Conservation (phyloP, 2,888 invertebrate genomes). For the Heliconius erato region DNA sequence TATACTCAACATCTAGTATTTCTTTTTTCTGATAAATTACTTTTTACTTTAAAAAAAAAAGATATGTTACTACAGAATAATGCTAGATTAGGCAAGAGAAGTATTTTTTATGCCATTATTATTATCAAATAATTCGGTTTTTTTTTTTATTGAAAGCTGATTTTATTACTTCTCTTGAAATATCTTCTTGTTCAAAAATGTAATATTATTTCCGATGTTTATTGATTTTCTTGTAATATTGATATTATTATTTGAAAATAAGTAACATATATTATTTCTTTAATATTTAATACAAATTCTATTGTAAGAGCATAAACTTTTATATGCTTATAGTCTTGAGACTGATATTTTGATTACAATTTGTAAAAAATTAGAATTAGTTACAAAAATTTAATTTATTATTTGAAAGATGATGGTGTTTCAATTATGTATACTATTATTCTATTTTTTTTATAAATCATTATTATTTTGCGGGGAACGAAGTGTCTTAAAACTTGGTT, state of each 20-base stretch:
- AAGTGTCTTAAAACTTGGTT: neutral
- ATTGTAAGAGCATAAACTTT: neutral
- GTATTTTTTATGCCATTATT: neutral
- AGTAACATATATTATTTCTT: too few relatives aligned
- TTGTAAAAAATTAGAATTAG: neutral
- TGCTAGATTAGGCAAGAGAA: neutral
- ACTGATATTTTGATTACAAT: constrained; percentile 25
- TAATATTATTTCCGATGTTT: too few relatives aligned
- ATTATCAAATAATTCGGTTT: too few relatives aligned
- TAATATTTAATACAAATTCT: too few relatives aligned
- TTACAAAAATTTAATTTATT: neutral
- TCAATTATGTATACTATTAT: too few relatives aligned
- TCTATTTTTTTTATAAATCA: neutral
- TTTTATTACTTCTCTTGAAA: too few relatives aligned
- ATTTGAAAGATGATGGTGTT: constrained; percentile 14
- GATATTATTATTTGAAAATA: too few relatives aligned
- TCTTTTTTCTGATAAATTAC: neutral
- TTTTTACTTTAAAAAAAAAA: too few relatives aligned
- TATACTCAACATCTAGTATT: neutral
- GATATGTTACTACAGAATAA: neutral
- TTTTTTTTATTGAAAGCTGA: too few relatives aligned
- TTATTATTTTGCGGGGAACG: neutral
- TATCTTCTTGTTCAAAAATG: too few relatives aligned
- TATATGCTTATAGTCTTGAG: constrained; percentile 28
- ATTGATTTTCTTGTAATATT: too few relatives aligned